Base-by-base conservation (phyloP, 2,888 invertebrate genomes). In the Cryptocheilus praepositus region DNA sequence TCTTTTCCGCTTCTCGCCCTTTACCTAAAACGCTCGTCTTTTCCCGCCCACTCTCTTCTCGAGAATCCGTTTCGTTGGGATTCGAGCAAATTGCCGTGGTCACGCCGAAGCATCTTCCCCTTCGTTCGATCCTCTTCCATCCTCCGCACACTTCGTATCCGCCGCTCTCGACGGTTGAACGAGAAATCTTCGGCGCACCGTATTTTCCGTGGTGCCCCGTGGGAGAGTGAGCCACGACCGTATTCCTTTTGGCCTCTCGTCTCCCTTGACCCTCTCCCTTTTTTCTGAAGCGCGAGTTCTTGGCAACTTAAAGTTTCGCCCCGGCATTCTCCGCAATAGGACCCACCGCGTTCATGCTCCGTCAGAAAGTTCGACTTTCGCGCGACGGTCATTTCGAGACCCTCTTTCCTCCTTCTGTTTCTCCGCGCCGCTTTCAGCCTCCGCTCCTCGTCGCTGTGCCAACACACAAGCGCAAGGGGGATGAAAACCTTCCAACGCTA, bases 1-100 rank as follows among this genome's bases (percentile, higher is more conserved):
- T 49, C 57, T 56, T 22, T 49, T 25, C 45, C 55, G 56, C 46
- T 16, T 49, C 57, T 36, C 8, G 45, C 49, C 49, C 53, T 57
- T 16, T 28, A 56, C 52, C 60, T 61, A 65, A 36, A 36, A 36
- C 36, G 36, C 13, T 11, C 36, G n/a, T n/a, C n/a, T n/a, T n/a
- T n/a, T n/a, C n/a, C n/a, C n/a, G n/a, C n/a, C n/a, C n/a, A n/a
- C n/a, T n/a, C n/a, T n/a, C 7, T 11, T 11, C 49, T 64, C 36
- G 58, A 69, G 71, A 59, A 74, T 80, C 77, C 74, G 75, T 81
- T 82, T 79, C 78, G 71, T 59, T 77, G 49, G 74, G 77, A 82
- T 82, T 83, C 76, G 76, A 80, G 80, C 79, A 82, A 83, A 83
- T 82, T 70, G 57, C 5, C 49, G 16, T 49, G 49, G 49, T 2